These are phyloP conservation scores for Triops longicaudatus DNA, from an alignment of 1,140 invertebrate species.

Conservation along the genomic window DNA sequence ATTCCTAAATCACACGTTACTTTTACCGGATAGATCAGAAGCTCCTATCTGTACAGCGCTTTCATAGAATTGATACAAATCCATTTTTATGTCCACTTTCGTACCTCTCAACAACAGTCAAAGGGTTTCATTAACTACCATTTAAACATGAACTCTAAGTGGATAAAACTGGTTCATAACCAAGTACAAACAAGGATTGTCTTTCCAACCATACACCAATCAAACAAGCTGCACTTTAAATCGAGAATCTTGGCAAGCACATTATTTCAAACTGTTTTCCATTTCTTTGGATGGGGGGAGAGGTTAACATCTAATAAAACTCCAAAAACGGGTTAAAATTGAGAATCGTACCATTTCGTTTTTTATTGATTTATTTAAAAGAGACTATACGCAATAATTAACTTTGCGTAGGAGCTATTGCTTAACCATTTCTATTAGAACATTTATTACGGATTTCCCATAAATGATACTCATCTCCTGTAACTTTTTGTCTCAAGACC, in stretches of 20 bases:
- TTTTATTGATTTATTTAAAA: neutral
- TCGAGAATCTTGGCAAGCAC: neutral
- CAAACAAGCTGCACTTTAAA: neutral
- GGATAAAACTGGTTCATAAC: slow-evolving; percentile 4
- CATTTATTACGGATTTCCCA: neutral
- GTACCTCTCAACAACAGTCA: neutral
- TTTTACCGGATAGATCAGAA: slow-evolving; percentile 12
- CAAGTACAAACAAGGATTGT: slow-evolving; percentile 12
- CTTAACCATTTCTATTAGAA: neutral
- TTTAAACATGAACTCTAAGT: neutral
- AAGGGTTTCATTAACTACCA: neutral
- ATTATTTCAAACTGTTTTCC: neutral
- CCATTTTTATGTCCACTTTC: neutral
- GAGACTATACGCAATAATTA: neutral
- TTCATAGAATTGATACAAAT: neutral
- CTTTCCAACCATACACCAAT: neutral
- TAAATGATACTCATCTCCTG: neutral
- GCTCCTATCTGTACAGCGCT: neutral
- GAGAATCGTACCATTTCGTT: neutral
- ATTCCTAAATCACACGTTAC: neutral
- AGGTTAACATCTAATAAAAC: neutral
- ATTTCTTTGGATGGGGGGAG: neutral
- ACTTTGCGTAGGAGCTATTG: neutral
- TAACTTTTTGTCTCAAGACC: neutral
- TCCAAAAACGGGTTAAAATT: neutral